Base-by-base conservation (phyloP, 2,797 vertebrate genomes). In the Chiroxiphia lanceolata region DNA sequence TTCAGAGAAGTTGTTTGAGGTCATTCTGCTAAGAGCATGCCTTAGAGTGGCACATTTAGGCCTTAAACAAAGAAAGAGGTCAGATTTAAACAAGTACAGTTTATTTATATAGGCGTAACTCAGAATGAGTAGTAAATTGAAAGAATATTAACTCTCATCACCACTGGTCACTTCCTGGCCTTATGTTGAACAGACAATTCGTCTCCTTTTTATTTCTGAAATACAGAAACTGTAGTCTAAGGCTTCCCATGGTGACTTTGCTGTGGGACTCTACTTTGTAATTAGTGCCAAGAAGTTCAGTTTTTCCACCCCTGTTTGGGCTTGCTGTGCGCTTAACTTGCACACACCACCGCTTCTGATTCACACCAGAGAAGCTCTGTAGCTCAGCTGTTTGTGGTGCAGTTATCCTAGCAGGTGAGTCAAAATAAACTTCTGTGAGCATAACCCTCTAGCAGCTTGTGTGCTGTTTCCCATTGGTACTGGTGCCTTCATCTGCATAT, bases 181-280 rank as follows among this genome's bases (percentile, higher is more conserved):
- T 91, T 72, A 31, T 77, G 50, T 51, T 90, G 50, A 61, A 38
- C 70, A 93, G 83, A 61, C 48, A 93, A 63, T 83, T 89, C 18
- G 70, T 93, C 70, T 93, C 56, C 25, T 77, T 96, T 94, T 93
- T 80, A 69, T 89, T 96, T 91, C 80, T 91, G 89, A 93, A 96
- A 79, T 65, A 84, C 82, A 95, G 84, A 95, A 95, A 92, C 74
- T 72, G 77, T 94, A 93, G 63, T 90, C 95, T 95, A 92, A 93
- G 83, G 45, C 90, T 94, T 95, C 94, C 90, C 78, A 51, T 56
- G 67, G 84, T 86, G 93, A 63, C 33, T 93, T 90, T 89, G 74
- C 79, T 85, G 42, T 93, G 65, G 71, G 57, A 85, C 54, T 87
- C 38, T 60, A 6, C 82, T 96, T 95, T 90, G 91, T 90, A 85